Percentiles rank a stretch among this genome's conserved stretches.
Evolutionary conservation across 2,797 vertebrate species (phyloP).

Genomic region (Pampus argenteus): DNA sequence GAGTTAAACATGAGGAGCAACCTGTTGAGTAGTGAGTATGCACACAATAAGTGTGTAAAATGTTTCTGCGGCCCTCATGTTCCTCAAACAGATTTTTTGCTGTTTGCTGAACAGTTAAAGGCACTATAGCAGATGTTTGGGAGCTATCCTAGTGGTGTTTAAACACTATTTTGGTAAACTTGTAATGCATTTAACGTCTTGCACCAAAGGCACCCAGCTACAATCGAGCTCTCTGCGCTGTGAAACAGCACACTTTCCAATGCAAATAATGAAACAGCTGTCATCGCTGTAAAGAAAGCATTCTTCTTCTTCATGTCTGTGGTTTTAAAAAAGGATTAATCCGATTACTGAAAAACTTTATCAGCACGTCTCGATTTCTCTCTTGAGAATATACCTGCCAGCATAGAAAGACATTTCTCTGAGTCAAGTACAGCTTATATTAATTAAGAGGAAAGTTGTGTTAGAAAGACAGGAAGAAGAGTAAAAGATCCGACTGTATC

Average conservation of each 20-base stretch:
- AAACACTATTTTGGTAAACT: conserved; percentile 57
- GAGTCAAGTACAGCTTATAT: conserved; percentile 3
- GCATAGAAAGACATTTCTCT: conserved; percentile 15
- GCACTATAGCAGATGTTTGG: conserved; percentile 53
- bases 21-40: conserved; percentile 8
- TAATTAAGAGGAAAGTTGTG: conserved; percentile 5
- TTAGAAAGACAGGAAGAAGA: conserved; percentile 32
- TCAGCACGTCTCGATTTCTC: conserved; percentile 19
- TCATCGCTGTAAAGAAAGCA: conserved; percentile 43
- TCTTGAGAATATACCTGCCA: conserved; percentile 44
- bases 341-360: conserved; percentile 41
- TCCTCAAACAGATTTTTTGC: conserved; percentile 9
- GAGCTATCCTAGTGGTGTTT: conserved; percentile 44
- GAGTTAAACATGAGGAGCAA: conserved; percentile 23
- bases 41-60: neutral
- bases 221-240: conserved; percentile 26
- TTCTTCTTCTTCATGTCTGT: conserved; percentile 32
- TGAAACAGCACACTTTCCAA: conserved; percentile 45
- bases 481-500: conserved; percentile 47
- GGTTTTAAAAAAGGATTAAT: conserved; percentile 44
- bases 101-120: conserved; percentile 1
- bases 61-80: conserved; percentile 9
- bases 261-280: conserved; percentile 67
- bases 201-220: conserved; percentile 41
- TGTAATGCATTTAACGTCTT: conserved; percentile 57